Percentiles rank a stretch among this genome's conserved stretches.
These are phyloP conservation scores for Halcyon badia DNA, from an alignment of 2,797 vertebrate species.

Conservation along the genomic window DNA sequence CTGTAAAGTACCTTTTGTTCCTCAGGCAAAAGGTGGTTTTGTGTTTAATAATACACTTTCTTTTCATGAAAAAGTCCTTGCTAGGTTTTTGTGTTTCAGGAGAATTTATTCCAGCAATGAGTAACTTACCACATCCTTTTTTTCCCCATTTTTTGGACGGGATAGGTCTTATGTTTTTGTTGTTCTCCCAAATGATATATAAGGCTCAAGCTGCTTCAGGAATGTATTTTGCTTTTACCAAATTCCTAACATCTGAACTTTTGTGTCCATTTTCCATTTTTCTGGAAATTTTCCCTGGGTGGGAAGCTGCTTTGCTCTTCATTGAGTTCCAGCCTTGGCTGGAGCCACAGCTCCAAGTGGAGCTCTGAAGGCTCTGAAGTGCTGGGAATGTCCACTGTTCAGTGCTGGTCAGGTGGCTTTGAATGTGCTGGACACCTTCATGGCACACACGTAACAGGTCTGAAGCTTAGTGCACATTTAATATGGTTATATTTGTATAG, in stretches of 20 bases:
- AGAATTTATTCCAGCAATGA: background rate
- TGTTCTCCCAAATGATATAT: background rate
- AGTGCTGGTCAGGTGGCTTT: accelerated
- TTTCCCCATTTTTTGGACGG: background rate
- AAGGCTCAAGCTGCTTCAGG: background rate
- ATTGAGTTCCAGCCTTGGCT: accelerated
- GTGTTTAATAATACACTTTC: background rate
- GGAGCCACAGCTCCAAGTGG: background rate
- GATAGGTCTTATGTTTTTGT: background rate
- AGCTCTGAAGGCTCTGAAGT: background rate
- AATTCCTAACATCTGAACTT: background rate
- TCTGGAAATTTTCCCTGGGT: background rate
- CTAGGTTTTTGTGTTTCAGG: background rate
- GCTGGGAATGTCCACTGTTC: background rate
- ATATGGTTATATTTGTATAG: accelerated
- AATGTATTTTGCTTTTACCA: background rate
- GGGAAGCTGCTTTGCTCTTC: background rate
- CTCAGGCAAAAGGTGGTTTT: background rate
- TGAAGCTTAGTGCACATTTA: background rate
- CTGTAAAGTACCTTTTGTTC: background rate
- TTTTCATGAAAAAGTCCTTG: background rate
- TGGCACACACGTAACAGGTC: background rate
- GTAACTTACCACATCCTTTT: background rate
- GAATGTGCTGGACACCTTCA: background rate
- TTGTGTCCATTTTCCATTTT: accelerated